Percentiles rank a stretch among this genome's conserved stretches.
Evolutionary conservation across 1,140 invertebrate species (phyloP).

Genomic region (Phenacoccus solenopsis): DNA sequence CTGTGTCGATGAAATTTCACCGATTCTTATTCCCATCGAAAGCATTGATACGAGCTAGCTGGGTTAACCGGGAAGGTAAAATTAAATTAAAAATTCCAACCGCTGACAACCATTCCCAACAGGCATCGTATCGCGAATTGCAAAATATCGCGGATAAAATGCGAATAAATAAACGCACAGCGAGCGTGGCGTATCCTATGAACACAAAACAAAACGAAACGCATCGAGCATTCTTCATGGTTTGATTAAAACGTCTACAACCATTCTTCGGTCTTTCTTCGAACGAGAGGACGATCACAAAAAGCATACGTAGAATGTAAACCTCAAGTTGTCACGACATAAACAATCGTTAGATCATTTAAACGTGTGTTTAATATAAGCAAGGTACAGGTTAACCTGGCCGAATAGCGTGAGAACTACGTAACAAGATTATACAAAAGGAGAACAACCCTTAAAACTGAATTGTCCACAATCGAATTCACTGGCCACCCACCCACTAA

Average conservation of each 20-base stretch:
- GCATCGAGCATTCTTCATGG: background rate
- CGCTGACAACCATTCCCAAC: background rate
- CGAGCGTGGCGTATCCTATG: too few relatives aligned
- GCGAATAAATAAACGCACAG: too few relatives aligned
- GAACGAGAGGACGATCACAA: background rate
- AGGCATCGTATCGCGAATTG: too few relatives aligned
- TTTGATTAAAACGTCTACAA: background rate
- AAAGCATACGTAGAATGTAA: background rate
- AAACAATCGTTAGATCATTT: background rate
- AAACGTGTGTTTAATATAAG: background rate
- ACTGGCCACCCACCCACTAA: background rate
- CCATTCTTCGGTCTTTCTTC: too few relatives aligned
- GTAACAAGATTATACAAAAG: background rate
- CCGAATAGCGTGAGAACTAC: background rate
- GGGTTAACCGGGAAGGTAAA: too few relatives aligned
- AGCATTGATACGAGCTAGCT: too few relatives aligned
- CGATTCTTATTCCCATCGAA: too few relatives aligned
- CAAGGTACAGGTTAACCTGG: background rate
- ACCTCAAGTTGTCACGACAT: constrained; percentile 1
- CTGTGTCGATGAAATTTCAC: too few relatives aligned
- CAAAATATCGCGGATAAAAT: too few relatives aligned
- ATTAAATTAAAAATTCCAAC: too few relatives aligned
- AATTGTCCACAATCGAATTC: background rate
- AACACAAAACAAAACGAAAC: background rate
- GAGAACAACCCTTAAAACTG: background rate